Conservation (phyloP, 2,113 vertebrate species). For the Etheostoma spectabile region DNA sequence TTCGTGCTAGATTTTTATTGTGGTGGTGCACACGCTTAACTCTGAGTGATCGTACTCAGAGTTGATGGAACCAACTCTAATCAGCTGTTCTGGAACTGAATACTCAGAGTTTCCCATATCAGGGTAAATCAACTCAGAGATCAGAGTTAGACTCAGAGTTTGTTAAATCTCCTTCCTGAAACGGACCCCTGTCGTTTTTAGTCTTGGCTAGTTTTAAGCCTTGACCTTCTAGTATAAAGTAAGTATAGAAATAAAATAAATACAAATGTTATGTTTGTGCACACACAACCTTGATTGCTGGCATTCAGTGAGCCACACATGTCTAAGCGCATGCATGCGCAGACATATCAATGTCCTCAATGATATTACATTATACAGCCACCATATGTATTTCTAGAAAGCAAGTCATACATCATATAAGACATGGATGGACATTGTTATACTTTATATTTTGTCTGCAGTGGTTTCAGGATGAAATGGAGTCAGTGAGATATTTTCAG, state of each 20-base stretch:
- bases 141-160: too few relatives aligned
- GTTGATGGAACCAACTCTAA: too few relatives aligned
- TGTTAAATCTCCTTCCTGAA: too few relatives aligned
- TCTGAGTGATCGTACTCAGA: too few relatives aligned
- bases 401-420: not conserved
- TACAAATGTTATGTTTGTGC: not conserved
- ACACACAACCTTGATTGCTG: not conserved
- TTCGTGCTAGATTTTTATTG: too few relatives aligned
- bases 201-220: not conserved
- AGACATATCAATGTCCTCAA: not conserved
- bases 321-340: not conserved
- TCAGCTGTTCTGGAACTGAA: too few relatives aligned
- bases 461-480: constrained; percentile 57
- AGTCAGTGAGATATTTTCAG: constrained; percentile 75
- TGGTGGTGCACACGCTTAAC: too few relatives aligned
- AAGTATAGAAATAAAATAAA: not conserved
- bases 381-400: not conserved
- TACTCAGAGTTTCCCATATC: too few relatives aligned
- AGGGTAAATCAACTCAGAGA: too few relatives aligned
- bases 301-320: not conserved
- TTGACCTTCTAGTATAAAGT: not conserved
- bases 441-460: constrained; percentile 47
- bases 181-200: too few relatives aligned
- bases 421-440: constrained; percentile 36
- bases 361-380: not conserved